Percentiles rank a stretch among this genome's conserved stretches.
Conservation (phyloP, 2,888 invertebrate genomes). For the Formica aserva region DNA sequence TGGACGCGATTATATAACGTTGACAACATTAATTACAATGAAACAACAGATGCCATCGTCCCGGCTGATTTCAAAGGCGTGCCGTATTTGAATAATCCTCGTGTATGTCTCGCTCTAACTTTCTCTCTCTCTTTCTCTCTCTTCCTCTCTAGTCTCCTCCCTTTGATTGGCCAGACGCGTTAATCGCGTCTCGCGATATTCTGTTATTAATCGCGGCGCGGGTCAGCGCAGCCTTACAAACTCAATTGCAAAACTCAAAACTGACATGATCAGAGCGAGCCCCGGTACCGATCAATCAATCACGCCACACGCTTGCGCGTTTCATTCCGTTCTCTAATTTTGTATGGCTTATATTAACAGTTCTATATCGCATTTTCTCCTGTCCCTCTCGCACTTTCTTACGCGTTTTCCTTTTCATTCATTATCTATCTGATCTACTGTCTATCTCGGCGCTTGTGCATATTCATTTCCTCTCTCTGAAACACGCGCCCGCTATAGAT, state of each 20-base stretch:
- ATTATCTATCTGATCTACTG: not conserved
- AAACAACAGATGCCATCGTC: conserved; percentile 34
- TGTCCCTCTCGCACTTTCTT: conserved; percentile 11
- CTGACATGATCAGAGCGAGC: conserved; percentile 44
- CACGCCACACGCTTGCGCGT: conserved; percentile 6
- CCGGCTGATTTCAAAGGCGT: conserved; percentile 15
- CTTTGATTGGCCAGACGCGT: conserved; percentile 40
- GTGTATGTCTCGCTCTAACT: not conserved
- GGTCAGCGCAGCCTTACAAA: conserved; percentile 16
- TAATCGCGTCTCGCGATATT: conserved; percentile 34
- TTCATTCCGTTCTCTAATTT: conserved; percentile 11
- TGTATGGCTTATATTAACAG: conserved; percentile 3
- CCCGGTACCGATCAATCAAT: conserved; percentile 34
- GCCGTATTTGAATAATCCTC: conserved; percentile 24
- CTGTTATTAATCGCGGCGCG: conserved; percentile 44
- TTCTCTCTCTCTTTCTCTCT: not conserved
- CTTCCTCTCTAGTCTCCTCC: not conserved
- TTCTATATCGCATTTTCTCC: not conserved
- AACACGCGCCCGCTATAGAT: conserved; percentile 5
- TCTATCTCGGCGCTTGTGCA: not conserved
- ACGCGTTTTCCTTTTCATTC: conserved; percentile 7
- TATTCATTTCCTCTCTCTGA: conserved; percentile 6
- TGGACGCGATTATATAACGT: conserved; percentile 32
- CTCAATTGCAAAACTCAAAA: conserved; percentile 48
- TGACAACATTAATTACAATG: conserved; percentile 46